phyloP scores from a whole-genome alignment of 2,888 invertebrate genomes.

The Synanthedon tipuliformis region DNA sequence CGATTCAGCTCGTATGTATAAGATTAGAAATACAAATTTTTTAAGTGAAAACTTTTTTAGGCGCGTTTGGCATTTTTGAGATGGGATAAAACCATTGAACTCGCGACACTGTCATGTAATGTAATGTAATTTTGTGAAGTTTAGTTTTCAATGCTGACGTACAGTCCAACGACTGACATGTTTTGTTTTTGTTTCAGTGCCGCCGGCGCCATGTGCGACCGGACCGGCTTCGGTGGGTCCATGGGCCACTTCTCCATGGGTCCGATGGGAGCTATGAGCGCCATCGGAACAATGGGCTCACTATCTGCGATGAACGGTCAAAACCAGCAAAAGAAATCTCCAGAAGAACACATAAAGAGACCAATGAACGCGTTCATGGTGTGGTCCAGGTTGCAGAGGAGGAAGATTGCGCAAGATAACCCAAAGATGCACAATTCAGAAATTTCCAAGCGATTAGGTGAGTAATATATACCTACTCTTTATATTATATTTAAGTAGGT shows the following conservation, averaged over 20 bases:
- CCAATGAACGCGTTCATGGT: constrained; percentile 99
- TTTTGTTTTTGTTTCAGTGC: constrained; percentile 72
- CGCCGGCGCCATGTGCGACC: constrained; percentile 81
- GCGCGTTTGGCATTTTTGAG: too few species aligned
- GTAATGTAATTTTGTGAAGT: too few species aligned
- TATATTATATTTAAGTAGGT: not conserved
- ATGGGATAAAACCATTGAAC: too few species aligned
- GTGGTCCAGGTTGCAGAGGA: constrained; percentile 91
- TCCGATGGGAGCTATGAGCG: constrained; percentile 67
- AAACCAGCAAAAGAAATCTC: constrained; percentile 67
- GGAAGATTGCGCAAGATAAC: constrained; percentile 97
- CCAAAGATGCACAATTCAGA: constrained; percentile 99
- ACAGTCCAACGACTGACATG: too few species aligned
- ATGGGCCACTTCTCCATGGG: constrained; percentile 71
- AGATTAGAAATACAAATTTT: not conserved
- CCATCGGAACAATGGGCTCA: constrained; percentile 65
- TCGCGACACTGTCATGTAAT: too few species aligned
- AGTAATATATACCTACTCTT: constrained; percentile 39
- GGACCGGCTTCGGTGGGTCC: constrained; percentile 72
- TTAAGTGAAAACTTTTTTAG: too few species aligned
- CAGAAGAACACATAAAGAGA: constrained; percentile 91
- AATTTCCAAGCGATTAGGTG: constrained; percentile 92
- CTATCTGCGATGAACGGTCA: constrained; percentile 71
- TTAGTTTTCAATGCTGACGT: too few species aligned
- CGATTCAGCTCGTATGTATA: too few species aligned